Conservation (phyloP, 2,113 vertebrate species). For the Psilopogon haemacephalus region DNA sequence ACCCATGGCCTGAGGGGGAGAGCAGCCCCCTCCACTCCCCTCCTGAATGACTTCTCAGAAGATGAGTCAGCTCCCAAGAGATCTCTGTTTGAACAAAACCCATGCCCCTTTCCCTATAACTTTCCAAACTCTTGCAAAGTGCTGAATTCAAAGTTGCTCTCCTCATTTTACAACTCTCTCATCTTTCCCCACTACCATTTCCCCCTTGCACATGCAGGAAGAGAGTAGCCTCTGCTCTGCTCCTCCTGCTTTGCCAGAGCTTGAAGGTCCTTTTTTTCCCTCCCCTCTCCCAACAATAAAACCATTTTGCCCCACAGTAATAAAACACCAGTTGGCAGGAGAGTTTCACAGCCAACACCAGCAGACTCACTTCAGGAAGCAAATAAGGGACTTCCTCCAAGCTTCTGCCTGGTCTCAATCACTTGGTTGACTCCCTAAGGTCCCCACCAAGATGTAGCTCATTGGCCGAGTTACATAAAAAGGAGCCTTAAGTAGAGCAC, state of each 20-base stretch:
- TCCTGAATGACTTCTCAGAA: neutral
- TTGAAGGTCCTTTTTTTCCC: neutral
- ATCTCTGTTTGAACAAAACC: neutral
- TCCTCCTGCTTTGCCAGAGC: neutral
- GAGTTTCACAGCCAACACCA: neutral
- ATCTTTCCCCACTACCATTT: neutral
- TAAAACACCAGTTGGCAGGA: neutral
- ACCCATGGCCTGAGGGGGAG: neutral
- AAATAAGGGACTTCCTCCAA: neutral
- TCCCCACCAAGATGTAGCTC: neutral
- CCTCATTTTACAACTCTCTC: neutral
- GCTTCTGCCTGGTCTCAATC: neutral
- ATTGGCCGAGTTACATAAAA: constrained; percentile 18
- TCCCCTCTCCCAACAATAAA: neutral
- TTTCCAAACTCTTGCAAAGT: neutral
- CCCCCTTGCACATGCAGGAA: rapidly evolving
- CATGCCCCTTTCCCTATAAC: neutral
- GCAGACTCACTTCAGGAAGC: neutral
- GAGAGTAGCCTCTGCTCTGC: neutral
- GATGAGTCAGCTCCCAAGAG: neutral
- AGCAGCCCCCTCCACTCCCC: neutral
- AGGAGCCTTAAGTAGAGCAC: constrained; percentile 10
- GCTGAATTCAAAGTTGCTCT: neutral
- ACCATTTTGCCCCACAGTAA: neutral
- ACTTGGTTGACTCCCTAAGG: neutral